Evolutionary conservation across 35 echinoderm and acorn worm genomes (phyloP).

Genomic region (Ptychodera flava): DNA sequence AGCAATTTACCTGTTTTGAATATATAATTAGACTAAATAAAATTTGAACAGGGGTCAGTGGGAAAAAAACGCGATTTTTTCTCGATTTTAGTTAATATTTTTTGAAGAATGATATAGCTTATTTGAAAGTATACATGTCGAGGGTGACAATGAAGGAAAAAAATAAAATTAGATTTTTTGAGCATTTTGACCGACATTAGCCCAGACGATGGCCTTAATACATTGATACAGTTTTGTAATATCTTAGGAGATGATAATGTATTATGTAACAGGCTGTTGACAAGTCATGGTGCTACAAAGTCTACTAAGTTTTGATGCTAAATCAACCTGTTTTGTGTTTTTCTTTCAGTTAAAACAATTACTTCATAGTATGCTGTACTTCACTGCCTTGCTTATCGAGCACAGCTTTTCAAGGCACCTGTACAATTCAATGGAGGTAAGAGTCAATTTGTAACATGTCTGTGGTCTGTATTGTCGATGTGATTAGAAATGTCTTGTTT

Average conservation of each 20-base stretch:
- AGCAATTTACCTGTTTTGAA: too few relatives aligned
- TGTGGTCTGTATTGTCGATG: background rate
- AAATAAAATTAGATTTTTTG: too few relatives aligned
- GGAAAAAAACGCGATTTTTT: too few relatives aligned
- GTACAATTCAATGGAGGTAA: constrained; percentile 96
- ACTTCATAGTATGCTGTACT: constrained; percentile 77
- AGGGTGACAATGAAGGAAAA: too few relatives aligned
- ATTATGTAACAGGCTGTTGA: too few relatives aligned
- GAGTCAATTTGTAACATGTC: background rate
- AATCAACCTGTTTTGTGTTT: constrained; percentile 49
- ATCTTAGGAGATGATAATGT: constrained; percentile 74
- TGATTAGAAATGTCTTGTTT: background rate
- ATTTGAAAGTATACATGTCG: too few relatives aligned
- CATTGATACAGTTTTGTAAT: constrained; percentile 79
- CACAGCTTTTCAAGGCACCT: constrained; percentile 98
- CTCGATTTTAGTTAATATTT: too few relatives aligned
- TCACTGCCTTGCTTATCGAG: constrained; percentile 90
- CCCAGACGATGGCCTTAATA: constrained; percentile 79
- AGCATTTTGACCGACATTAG: too few relatives aligned
- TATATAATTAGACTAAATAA: too few relatives aligned
- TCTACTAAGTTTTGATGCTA: constrained; percentile 77
- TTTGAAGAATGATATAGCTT: too few relatives aligned
- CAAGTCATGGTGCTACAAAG: too few relatives aligned
- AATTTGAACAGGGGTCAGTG: too few relatives aligned
- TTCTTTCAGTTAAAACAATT: constrained; percentile 37